A percentile compares a stretch with the other conserved stretches of the same genome.
phyloP scores from a whole-genome alignment of 2,888 invertebrate species.

The Cloeon dipterum region DNA sequence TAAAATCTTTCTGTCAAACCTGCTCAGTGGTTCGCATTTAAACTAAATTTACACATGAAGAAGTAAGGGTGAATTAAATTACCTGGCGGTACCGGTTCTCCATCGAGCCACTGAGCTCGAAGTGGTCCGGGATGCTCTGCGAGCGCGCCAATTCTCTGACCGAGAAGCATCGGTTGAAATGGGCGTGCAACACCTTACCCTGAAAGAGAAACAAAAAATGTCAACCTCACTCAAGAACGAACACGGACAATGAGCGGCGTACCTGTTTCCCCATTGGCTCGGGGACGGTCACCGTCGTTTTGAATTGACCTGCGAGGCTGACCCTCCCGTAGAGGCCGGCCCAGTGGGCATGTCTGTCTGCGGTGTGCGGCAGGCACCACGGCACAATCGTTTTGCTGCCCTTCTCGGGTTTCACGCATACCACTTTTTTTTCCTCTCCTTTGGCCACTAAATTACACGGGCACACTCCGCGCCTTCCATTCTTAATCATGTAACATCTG shows the following conservation, averaged over 20 bases:
- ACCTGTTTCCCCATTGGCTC: slow-evolving; percentile 79
- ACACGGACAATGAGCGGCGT: slow-evolving; percentile 4
- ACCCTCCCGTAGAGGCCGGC: slow-evolving; percentile 60
- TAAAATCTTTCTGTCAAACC: too few species aligned
- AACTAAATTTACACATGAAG: too few species aligned
- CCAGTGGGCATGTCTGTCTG: slow-evolving; percentile 68
- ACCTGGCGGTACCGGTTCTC: too few species aligned
- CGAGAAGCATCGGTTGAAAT: slow-evolving; percentile 57
- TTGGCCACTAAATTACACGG: too few species aligned
- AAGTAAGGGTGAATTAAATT: too few species aligned
- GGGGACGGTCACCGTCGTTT: slow-evolving; percentile 65
- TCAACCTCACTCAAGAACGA: slow-evolving; percentile 1
- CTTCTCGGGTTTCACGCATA: too few species aligned
- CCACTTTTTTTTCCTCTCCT: too few species aligned
- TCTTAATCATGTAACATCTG: too few species aligned
- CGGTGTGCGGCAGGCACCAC: slow-evolving; percentile 75
- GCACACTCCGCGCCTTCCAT: background rate
- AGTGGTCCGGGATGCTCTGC: slow-evolving; percentile 61
- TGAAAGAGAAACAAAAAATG: slow-evolving; percentile 8
- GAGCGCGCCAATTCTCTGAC: slow-evolving; percentile 70
- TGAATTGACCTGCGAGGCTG: slow-evolving; percentile 66
- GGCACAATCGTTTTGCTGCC: slow-evolving; percentile 66
- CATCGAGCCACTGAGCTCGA: too few species aligned
- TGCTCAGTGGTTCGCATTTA: too few species aligned
- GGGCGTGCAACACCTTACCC: slow-evolving; percentile 64